Percentiles rank a stretch among this genome's conserved stretches.
Evolutionary conservation across 2,113 vertebrate genomes (phyloP).

Genomic region (Hippocampus barbouri): DNA sequence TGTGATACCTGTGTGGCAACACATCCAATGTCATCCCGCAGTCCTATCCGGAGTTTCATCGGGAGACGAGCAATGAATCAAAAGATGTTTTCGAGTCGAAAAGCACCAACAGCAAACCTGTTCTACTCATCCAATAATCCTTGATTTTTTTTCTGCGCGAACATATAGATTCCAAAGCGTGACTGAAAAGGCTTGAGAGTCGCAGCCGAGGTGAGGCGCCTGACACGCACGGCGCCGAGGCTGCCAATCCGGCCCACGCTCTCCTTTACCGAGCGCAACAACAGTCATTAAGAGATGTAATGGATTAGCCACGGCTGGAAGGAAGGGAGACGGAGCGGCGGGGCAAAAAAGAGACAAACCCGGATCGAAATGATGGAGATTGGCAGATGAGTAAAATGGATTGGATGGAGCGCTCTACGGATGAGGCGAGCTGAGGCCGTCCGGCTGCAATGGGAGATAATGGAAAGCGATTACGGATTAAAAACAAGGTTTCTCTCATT

Average conservation of each 20-base stretch:
- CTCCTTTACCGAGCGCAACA: constrained; percentile 59
- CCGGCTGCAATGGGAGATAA: constrained; percentile 45
- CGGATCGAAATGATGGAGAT: constrained; percentile 73
- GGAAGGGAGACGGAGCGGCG: constrained; percentile 66
- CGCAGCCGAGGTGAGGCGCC: background rate
- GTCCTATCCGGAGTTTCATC: background rate
- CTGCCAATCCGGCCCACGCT: constrained; percentile 45
- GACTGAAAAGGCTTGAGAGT: constrained; percentile 7
- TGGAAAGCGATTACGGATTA: constrained; percentile 62
- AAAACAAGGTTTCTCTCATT: constrained; percentile 64
- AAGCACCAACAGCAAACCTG: constrained; percentile 5
- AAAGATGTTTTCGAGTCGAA: constrained; percentile 12
- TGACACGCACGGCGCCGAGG: constrained; percentile 28
- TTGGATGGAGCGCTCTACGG: constrained; percentile 70
- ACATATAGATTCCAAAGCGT: constrained; percentile 7
- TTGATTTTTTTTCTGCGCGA: background rate
- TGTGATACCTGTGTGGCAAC: too few species aligned
- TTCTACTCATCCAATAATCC: constrained; percentile 10
- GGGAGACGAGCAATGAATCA: background rate
- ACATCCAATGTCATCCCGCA: background rate
- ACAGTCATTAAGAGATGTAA: constrained; percentile 73
- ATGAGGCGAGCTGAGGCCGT: constrained; percentile 61
- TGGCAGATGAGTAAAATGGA: constrained; percentile 77
- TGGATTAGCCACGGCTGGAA: constrained; percentile 71
- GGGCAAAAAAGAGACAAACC: constrained; percentile 61